phyloP scores from a whole-genome alignment of 2,113 vertebrate genomes.

The Otocyon megalotis region DNA sequence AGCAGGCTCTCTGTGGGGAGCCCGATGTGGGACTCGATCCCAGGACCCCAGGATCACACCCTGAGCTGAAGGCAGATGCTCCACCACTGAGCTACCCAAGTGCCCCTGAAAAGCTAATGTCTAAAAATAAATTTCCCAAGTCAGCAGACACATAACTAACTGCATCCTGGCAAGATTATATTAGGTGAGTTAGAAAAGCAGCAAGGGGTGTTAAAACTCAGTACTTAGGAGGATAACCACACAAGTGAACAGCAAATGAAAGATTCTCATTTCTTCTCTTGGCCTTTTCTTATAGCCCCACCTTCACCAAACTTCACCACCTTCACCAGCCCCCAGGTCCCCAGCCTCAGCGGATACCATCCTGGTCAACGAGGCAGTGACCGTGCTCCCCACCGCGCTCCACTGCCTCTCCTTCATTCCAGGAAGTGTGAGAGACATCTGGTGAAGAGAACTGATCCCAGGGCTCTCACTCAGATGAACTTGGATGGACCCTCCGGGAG shows the following conservation, averaged over 20 bases:
- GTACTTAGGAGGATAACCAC: neutral
- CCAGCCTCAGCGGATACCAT: neutral
- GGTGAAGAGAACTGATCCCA: neutral
- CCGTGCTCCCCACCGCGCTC: accelerated
- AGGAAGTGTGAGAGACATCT: neutral
- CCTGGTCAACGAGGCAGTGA: neutral
- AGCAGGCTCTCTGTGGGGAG: no score
- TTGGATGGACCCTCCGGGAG: neutral
- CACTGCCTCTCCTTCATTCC: neutral
- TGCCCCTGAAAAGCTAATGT: neutral
- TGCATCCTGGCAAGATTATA: conserved; percentile 52
- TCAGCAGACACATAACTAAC: conserved; percentile 34
- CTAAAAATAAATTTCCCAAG: neutral
- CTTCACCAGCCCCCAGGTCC: neutral
- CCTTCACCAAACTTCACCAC: no score
- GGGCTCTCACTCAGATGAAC: neutral
- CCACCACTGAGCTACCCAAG: no score
- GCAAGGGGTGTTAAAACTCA: neutral
- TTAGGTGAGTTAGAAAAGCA: conserved; percentile 46
- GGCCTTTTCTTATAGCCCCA: neutral
- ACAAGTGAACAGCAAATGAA: neutral
- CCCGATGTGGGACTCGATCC: no score
- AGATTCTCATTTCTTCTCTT: conserved; percentile 7
- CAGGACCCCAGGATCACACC: no score
- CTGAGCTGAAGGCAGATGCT: no score